A percentile compares a stretch with the other conserved stretches of the same genome.
Evolutionary conservation across 2,797 vertebrate species (phyloP).

Genomic region (Oreonectes daqikongensis): DNA sequence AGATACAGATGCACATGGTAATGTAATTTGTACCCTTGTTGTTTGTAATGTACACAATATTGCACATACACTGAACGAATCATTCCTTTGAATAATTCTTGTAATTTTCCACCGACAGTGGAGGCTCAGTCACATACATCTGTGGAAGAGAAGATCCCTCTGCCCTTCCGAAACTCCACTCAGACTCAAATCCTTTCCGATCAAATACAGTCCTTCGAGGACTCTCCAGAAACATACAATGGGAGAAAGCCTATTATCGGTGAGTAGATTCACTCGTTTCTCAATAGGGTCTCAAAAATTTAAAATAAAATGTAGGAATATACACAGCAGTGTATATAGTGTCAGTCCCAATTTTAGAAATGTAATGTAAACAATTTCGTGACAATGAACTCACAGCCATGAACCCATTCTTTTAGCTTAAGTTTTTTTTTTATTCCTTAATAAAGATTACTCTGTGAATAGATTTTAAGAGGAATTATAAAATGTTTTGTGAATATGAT

Average conservation of each 20-base stretch:
- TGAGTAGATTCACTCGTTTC: constrained; percentile 58
- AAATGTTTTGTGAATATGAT: too few species aligned
- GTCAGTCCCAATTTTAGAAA: too few species aligned
- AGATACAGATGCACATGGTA: neutral
- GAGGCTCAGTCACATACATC: neutral
- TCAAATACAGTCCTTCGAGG: neutral
- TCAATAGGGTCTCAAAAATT: too few species aligned
- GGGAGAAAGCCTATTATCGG: constrained; percentile 64
- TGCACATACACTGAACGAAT: neutral
- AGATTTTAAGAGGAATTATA: too few species aligned
- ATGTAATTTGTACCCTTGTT: neutral
- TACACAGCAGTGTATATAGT: too few species aligned
- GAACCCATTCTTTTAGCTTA: too few species aligned
- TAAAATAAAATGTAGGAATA: too few species aligned
- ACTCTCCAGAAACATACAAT: constrained; percentile 53
- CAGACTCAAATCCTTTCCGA: neutral
- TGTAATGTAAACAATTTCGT: too few species aligned
- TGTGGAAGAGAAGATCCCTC: neutral
- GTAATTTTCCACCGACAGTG: constrained; percentile 10
- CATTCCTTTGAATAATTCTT: neutral
- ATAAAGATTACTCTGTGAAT: too few species aligned
- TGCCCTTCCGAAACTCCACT: constrained; percentile 6
- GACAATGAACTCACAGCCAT: too few species aligned
- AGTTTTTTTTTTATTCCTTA: too few species aligned
- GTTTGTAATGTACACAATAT: neutral